phyloP scores from a whole-genome alignment of 1,140 invertebrate species.

The Sinonovacula constricta region DNA sequence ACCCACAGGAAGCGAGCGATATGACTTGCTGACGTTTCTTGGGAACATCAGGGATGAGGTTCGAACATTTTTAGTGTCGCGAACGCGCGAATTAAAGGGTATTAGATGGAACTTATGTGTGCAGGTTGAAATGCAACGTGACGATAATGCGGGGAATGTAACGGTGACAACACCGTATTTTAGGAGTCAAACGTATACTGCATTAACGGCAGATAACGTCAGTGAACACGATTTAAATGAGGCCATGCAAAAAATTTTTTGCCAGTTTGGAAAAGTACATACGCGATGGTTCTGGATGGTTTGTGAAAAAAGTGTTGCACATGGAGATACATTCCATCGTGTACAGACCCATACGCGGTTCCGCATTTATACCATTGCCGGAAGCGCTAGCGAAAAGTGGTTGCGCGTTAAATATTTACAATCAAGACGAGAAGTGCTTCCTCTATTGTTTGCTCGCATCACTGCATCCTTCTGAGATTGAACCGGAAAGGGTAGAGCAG shows the following conservation, averaged over 20 bases:
- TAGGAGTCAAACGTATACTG: conserved; percentile 12
- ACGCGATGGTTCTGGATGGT: conserved; percentile 12
- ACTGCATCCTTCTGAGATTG: not conserved
- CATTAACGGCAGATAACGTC: conserved; percentile 5
- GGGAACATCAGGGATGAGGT: conserved; percentile 4
- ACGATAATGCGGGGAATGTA: not conserved
- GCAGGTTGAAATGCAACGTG: conserved; percentile 14
- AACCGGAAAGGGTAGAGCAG: conserved; percentile 12
- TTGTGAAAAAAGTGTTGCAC: not conserved
- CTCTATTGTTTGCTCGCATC: not conserved
- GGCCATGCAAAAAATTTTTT: no score
- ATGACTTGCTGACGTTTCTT: conserved; percentile 10
- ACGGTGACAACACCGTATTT: conserved; percentile 3
- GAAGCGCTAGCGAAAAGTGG: not conserved
- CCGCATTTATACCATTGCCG: conserved; percentile 1
- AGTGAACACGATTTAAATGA: conserved; percentile 29
- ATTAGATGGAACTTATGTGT: conserved; percentile 16
- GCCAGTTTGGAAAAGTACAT: no score
- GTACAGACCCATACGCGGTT: conserved; percentile 5
- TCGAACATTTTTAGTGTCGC: not conserved
- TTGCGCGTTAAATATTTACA: conserved; percentile 12
- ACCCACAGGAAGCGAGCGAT: not conserved
- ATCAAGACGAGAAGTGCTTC: no score
- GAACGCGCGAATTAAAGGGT: not conserved
- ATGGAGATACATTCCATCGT: not conserved